These are phyloP conservation scores for Drosophila simulans DNA, from an alignment of 1,140 invertebrate genomes.

Conservation along the genomic window DNA sequence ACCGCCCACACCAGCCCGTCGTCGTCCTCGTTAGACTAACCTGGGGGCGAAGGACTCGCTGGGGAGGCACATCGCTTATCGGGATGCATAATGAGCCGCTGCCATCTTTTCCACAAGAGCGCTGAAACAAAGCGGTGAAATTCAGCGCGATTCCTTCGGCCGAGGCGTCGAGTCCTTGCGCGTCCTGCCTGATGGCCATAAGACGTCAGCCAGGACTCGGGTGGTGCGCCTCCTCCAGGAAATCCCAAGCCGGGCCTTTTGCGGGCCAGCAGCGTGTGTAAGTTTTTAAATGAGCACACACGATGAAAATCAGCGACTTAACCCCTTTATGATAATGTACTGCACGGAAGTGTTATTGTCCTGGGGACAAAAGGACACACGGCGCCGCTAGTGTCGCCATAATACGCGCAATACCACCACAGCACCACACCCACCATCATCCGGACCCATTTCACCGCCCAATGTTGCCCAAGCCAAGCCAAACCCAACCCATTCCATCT, in stretches of 20 bases:
- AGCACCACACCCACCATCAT: constrained; percentile 4
- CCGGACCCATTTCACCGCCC: constrained; percentile 17
- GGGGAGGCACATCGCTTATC: constrained; percentile 81
- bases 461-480: constrained; percentile 19
- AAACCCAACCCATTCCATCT: not conserved
- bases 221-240: constrained; percentile 19
- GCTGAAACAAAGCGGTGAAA: constrained; percentile 79
- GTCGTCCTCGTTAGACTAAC: constrained; percentile 50
- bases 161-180: constrained; percentile 23
- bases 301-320: constrained; percentile 83
- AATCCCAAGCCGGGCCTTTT: constrained; percentile 36
- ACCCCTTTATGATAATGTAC: constrained; percentile 84
- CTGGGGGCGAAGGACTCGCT: constrained; percentile 75
- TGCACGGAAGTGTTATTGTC: constrained; percentile 82
- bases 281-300: constrained; percentile 81
- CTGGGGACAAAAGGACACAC: constrained; percentile 79
- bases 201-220: not conserved
- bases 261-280: constrained; percentile 39
- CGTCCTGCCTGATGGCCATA: not conserved
- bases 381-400: constrained; percentile 64
- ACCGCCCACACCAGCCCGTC: not conserved
- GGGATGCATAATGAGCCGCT: constrained; percentile 78
- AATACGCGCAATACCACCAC: constrained; percentile 38
- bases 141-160: constrained; percentile 71
- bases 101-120: constrained; percentile 73